Evolutionary conservation across 2,797 vertebrate species (phyloP).

Genomic region (Cossypha heuglini): DNA sequence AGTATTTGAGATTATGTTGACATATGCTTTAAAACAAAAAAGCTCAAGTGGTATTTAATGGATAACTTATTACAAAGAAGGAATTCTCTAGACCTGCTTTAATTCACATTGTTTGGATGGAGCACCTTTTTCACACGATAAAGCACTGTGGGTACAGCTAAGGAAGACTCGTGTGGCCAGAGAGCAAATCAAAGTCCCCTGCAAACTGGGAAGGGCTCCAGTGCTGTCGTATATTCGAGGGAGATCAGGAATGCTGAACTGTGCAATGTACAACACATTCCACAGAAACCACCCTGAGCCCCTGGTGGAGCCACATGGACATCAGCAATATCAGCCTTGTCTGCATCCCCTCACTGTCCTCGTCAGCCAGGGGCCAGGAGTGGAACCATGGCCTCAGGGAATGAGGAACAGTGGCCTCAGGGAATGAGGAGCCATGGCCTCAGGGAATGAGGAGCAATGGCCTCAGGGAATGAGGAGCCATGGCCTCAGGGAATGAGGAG

Average conservation of each 20-base stretch:
- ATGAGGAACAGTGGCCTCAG: background rate
- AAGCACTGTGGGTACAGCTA: background rate
- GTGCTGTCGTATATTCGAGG: background rate
- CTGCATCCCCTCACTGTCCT: background rate
- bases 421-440: too few species aligned
- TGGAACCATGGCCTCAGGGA: background rate
- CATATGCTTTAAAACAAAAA: constrained; percentile 65
- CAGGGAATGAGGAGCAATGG: too few species aligned
- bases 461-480: too few species aligned
- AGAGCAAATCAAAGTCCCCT: background rate
- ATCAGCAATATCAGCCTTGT: background rate
- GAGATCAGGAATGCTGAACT: background rate
- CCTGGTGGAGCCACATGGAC: background rate
- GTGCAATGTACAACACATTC: background rate
- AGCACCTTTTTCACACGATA: constrained; percentile 1
- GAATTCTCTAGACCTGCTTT: constrained; percentile 53
- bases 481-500: too few species aligned
- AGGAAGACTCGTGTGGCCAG: background rate
- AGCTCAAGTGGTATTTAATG: constrained; percentile 71
- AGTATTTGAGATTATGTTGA: constrained; percentile 72
- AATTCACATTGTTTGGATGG: background rate
- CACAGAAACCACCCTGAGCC: background rate
- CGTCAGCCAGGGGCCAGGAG: background rate
- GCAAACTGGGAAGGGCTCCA: background rate
- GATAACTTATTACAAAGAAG: constrained; percentile 72